Percentiles rank a stretch among this genome's conserved stretches.
phyloP scores from a whole-genome alignment of 2,888 invertebrate species.

The Polietes domitor region DNA sequence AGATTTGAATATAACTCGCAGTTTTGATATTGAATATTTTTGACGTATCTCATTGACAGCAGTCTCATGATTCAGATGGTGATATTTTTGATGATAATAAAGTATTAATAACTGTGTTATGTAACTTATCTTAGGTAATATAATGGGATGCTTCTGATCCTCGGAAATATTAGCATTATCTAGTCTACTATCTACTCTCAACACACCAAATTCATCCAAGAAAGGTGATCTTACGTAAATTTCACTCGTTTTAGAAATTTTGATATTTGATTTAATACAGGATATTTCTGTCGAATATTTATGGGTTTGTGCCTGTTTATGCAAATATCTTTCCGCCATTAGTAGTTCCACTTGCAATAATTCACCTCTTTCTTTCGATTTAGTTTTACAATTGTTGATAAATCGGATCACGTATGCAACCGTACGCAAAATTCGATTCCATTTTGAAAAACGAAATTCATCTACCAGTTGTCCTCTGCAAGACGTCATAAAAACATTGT shows the following conservation, averaged over 20 bases:
- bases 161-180: slow-evolving; percentile 21
- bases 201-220: slow-evolving; percentile 37
- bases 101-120: slow-evolving; percentile 42
- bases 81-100: slow-evolving; percentile 26
- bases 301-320: too few relatives aligned
- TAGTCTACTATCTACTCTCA: slow-evolving; percentile 51
- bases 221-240: slow-evolving; percentile 23
- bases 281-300: too few relatives aligned
- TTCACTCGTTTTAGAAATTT: slow-evolving; percentile 33
- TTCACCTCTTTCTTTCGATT: too few relatives aligned
- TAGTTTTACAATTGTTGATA: too few relatives aligned
- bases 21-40: slow-evolving; percentile 18
- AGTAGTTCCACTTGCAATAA: too few relatives aligned
- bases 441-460: slow-evolving; percentile 49
- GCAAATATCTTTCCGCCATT: too few relatives aligned
- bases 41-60: slow-evolving; percentile 11
- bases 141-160: background rate
- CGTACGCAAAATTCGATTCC: slow-evolving; percentile 7
- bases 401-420: slow-evolving; percentile 51
- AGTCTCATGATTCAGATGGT: slow-evolving; percentile 36
- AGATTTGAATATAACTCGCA: slow-evolving; percentile 28
- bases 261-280: background rate
- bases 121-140: too few relatives aligned
- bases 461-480: background rate
- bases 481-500: background rate